Conservation (phyloP, 2,888 invertebrate species). For the Amiota communis region DNA sequence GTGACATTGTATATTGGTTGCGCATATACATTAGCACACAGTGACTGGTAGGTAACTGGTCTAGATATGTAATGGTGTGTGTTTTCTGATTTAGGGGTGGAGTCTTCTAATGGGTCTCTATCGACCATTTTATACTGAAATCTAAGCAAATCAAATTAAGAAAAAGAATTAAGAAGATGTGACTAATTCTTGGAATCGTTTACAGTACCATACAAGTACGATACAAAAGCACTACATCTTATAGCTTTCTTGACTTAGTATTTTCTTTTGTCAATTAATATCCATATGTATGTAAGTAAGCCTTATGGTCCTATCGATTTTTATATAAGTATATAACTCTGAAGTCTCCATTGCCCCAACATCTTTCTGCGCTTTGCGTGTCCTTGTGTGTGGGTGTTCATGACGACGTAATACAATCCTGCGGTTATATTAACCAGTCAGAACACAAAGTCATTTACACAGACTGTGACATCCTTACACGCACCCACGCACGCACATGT, state of each 20-base stretch:
- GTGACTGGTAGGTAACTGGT: conserved; percentile 5
- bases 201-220: no score
- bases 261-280: neutral
- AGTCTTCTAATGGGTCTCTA: neutral
- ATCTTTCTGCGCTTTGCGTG: neutral
- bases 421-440: conserved; percentile 73
- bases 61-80: neutral
- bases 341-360: neutral
- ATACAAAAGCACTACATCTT: no score
- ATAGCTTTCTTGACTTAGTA: no score
- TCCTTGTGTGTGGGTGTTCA: conserved; percentile 26
- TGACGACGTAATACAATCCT: conserved; percentile 62
- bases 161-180: no score
- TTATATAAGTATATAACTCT: neutral
- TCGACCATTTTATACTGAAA: no score
- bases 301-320: neutral
- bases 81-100: conserved; percentile 27
- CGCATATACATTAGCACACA: conserved; percentile 33
- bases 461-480: conserved; percentile 33
- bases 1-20: conserved; percentile 61
- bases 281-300: neutral
- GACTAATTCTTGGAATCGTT: no score
- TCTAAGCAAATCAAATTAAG: no score
- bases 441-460: conserved; percentile 67
- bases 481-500: conserved; percentile 33